Evolutionary conservation across 2,888 invertebrate genomes (phyloP), one percentile per base, ranked within the genome.

Genomic region (Mythimna loreyi): DNA sequence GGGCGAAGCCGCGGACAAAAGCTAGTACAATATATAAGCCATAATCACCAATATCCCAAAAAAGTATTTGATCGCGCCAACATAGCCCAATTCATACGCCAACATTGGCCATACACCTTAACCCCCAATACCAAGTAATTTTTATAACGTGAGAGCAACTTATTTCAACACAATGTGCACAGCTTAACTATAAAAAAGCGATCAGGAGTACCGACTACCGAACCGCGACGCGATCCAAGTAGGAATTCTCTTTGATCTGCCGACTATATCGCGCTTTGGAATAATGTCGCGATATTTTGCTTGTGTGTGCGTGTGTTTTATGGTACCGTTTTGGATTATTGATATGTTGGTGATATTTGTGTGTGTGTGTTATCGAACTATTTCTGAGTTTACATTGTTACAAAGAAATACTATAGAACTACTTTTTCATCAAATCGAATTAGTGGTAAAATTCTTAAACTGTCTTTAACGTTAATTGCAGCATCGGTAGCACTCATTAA

Each of bases 171-270:
- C 87, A 84, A 84, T 88, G 89, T 82, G 81, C 83, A 78, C 89
- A 78, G 88, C 86, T 87, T 86, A 82, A 83, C 87, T 90, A 91
- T 91, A 94, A 94, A 94, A 93, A 94, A 90, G 87, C 90, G 89
- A 92, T 91, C 90, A 89, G 86, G 87, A 89, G 86, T 82, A 87
- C 87, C 87, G 91, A 90, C 93, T 93, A 93, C 94, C 91, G 93
- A 91, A 92, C 90, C 88, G 88, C 87, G 88, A 88, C 89, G 88
- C 80, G 78, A 73, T 78, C 64, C 85, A 85, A 83, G 84, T 81
- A 80, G 86, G 91, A 89, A 90, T 90, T 84, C 84, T 82, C 91
- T 94, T 94, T 94, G 93, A 92, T 86, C 84, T 85, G 87, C 90
- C 92, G 91, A 85, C 88, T 77, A 81, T 85, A 86, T 79, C 68